phyloP scores from a whole-genome alignment of 1,140 invertebrate genomes.

The Drosophila sulfurigaster region DNA sequence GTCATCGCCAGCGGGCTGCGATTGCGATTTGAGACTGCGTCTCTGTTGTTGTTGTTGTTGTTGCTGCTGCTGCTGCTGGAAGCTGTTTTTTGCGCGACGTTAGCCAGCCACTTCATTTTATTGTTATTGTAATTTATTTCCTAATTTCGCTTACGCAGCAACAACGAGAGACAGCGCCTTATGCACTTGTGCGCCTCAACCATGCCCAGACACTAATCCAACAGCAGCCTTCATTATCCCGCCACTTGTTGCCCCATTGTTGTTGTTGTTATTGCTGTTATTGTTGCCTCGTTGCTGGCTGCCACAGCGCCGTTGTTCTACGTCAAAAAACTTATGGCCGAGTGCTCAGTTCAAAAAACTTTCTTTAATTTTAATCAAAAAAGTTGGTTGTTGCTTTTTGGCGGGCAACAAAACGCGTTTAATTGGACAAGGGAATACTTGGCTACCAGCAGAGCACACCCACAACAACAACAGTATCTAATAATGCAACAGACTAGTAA shows the following conservation, averaged over 20 bases:
- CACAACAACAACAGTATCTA: constrained; percentile 2
- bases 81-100: background rate
- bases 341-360: constrained; percentile 49
- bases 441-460: constrained; percentile 9
- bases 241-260: constrained; percentile 67
- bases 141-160: constrained; percentile 62
- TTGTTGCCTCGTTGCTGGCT: background rate
- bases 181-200: constrained; percentile 43
- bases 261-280: too few relatives aligned
- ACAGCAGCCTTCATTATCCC: constrained; percentile 14
- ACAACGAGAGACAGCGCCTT: constrained; percentile 18
- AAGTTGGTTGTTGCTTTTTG: constrained; percentile 65
- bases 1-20: background rate
- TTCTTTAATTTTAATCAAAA: constrained; percentile 81
- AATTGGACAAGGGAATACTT: constrained; percentile 80
- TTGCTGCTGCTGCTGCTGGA: too few relatives aligned
- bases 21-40: background rate
- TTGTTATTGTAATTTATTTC: constrained; percentile 63
- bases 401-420: constrained; percentile 68
- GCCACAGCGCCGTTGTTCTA: background rate
- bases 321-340: constrained; percentile 33
- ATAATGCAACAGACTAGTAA: background rate
- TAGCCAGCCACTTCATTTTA: constrained; percentile 52
- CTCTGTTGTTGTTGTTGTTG: background rate
- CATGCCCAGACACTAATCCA: background rate